A percentile compares a stretch with the other conserved stretches of the same genome.
phyloP scores from a whole-genome alignment of 1,140 invertebrate genomes.

The fruit fly (Drosophila melanogaster) region DNA sequence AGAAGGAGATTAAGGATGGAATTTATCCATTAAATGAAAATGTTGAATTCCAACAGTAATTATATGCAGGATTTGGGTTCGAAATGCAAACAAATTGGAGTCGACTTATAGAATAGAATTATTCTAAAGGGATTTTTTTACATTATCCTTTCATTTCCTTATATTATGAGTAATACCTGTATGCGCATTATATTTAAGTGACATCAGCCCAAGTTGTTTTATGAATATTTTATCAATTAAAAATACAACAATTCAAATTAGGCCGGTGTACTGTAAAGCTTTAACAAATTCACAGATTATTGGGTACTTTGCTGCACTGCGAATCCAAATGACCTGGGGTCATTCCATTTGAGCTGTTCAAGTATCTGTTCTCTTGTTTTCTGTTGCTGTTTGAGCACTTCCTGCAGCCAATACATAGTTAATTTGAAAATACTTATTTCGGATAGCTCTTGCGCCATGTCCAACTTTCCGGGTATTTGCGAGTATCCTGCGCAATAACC shows the following conservation, averaged over 20 bases:
- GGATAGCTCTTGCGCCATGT: neutral
- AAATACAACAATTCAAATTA: neutral
- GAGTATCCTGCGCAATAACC: conserved; percentile 15
- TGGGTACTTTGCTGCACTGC: conserved; percentile 11
- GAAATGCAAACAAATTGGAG: too few species aligned
- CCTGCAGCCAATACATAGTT: conserved; percentile 8
- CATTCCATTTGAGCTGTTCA: neutral
- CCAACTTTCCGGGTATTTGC: neutral
- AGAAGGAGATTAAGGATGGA: conserved; percentile 13
- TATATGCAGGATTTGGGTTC: too few species aligned
- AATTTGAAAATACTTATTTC: conserved; percentile 11
- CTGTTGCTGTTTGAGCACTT: conserved; percentile 1
- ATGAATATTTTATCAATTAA: too few species aligned
- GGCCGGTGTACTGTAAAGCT: too few species aligned
- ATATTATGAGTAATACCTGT: too few species aligned
- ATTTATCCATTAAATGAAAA: neutral
- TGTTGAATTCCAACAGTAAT: too few species aligned
- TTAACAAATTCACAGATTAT: neutral
- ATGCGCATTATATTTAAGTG: too few species aligned
- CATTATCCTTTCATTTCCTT: too few species aligned
- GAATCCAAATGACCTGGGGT: conserved; percentile 4
- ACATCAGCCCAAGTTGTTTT: too few species aligned
- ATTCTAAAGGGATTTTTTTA: too few species aligned
- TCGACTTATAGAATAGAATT: too few species aligned
- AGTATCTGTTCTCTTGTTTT: neutral